A percentile compares a stretch with the other conserved stretches of the same genome.
Evolutionary conservation across 2,888 invertebrate genomes (phyloP).

Genomic region (Ophraella communa): DNA sequence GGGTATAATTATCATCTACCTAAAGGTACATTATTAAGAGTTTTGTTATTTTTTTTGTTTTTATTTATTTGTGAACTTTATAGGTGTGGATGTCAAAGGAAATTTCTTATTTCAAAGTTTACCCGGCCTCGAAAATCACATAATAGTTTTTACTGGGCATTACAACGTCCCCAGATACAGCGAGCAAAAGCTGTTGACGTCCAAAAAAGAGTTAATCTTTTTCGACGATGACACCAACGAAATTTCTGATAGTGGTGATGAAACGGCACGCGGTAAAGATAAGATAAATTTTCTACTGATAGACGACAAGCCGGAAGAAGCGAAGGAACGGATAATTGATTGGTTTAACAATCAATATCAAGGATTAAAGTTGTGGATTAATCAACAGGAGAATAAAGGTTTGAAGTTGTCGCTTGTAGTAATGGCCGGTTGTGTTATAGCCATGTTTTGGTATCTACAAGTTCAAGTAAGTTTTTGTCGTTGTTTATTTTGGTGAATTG

Average conservation of each 20-base stretch:
- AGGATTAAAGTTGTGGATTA: slow-evolving; percentile 66
- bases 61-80: neutral
- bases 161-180: slow-evolving; percentile 73
- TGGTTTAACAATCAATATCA: slow-evolving; percentile 32
- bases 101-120: slow-evolving; percentile 53
- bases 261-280: slow-evolving; percentile 34
- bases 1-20: slow-evolving; percentile 54
- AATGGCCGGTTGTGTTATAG: slow-evolving; percentile 71
- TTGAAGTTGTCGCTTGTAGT: slow-evolving; percentile 74
- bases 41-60: slow-evolving; percentile 11
- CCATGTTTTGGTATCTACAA: slow-evolving; percentile 78
- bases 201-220: slow-evolving; percentile 47
- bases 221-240: slow-evolving; percentile 47
- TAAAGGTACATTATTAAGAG: slow-evolving; percentile 44
- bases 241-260: slow-evolving; percentile 36
- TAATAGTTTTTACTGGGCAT: slow-evolving; percentile 66
- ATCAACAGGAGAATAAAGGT: slow-evolving; percentile 78
- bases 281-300: neutral
- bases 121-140: slow-evolving; percentile 47
- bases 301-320: neutral
- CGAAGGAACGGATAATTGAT: neutral
- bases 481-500: too few species aligned
- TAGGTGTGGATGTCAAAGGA: slow-evolving; percentile 41
- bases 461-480: slow-evolving; percentile 68
- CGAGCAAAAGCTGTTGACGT: slow-evolving; percentile 53